Evolutionary conservation across 2,797 vertebrate genomes (phyloP), one percentile per base, ranked within the genome.

Genomic region (Fratercula arctica): DNA sequence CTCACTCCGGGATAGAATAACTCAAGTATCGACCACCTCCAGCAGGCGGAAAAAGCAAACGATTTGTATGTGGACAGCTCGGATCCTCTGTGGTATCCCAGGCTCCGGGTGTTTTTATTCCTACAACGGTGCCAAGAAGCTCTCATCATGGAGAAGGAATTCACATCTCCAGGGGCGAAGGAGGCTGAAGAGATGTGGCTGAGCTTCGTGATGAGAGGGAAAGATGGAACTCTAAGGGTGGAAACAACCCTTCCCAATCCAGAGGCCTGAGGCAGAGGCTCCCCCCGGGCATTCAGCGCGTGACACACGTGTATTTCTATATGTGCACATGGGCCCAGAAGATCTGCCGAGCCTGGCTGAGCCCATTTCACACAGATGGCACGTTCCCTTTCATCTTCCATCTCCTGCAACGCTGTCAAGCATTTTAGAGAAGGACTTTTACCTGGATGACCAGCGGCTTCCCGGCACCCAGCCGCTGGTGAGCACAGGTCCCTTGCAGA

Each of bases 361-460:
- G 39, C 8, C 73, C 50, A 9, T 29, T 3, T 11, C 33, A 8
- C 0, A 5, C 29, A 5, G 16, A 1, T 1, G 2, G 16, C 7
- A 3, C 1, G 4, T 14, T 24, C 39, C 31, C 19, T 31, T 21
- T 9, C 67, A 11, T 66, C 33, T 6, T 15, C 48, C 68, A 61
- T 43, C 48, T 59, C 73, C 60, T 4, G 1, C 24, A 39, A 7
- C 0, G 0, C 60, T 26, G 10, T 1, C 0, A 3, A 16, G 29
- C 6, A 28, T 8, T 66, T 45, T 3, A 23, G 57, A 51, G 66
- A 37, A 63, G 41, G 68, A 6, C 23, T 59, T 0, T 59, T 0
- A 18, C 70, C 48, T 3, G 43, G 6, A 3, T 11, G 23, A 3
- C 11, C 1, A 3, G 13, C 1, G 3, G 21, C 33, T 11, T 29